Base-by-base conservation (phyloP, 2,888 invertebrate species). In the Caenorhabditis virilis region DNA sequence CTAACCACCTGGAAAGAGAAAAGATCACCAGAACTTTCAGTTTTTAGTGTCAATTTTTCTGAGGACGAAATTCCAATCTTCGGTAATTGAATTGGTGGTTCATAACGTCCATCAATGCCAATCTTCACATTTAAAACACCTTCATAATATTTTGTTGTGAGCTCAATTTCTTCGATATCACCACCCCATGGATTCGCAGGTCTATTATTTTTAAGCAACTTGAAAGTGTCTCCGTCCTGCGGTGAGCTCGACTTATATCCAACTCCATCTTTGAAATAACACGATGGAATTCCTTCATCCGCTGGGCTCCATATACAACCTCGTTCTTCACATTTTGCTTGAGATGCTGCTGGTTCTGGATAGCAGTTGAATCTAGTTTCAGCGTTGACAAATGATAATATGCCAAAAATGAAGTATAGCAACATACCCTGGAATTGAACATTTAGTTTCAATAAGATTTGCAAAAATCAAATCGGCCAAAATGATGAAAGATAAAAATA, bases 1-100 rank as follows among this genome's bases (percentile, higher is more conserved):
- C 79, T 61, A 2, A 58, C 54, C 1, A 80, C 68, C 13, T 46
- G 36, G 52, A 80, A 80, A 1, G 77, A 69, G 63, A 78, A 78
- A 7, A 74, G 52, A 35, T 68, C 64, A 22, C 51, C 39, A 13
- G 47, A 39, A n/a, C n/a, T n/a, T n/a, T 55, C 47, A 1, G 64
- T 42, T 7, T 54, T 38, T 9, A 78, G 27, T n/a, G 18, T n/a
- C 0, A 78, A 53, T 1, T 43, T 25, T 42, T 78, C 73, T 13
- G 56, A 30, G 1, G 72, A 59, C 1, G 38, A 7, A n/a, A n/a
- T n/a, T 2, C 58, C 50, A 45, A 61, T 41, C 41, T 51, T 51
- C 20, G 73, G 67, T 49, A 74, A 56, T 39, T 74, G 57, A 3
- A 80, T 63, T 7, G 76, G 72, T 2, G 79, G 78, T 18, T 71